A percentile compares a stretch with the other conserved stretches of the same genome.
These are phyloP conservation scores for Engystomops pustulosus DNA, from an alignment of 2,113 vertebrate species.

Conservation along the genomic window DNA sequence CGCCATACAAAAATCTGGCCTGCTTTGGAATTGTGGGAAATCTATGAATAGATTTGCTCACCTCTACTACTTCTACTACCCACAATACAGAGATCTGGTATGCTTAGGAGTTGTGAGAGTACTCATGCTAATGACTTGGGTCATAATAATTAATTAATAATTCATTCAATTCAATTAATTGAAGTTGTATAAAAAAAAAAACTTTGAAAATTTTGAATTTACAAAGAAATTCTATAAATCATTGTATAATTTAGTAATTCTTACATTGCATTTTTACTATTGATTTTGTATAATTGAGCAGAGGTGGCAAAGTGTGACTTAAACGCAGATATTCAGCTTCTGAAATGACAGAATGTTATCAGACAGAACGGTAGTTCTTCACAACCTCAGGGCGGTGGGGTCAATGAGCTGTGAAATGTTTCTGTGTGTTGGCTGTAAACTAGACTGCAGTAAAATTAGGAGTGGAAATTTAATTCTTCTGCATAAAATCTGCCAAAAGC, in stretches of 20 bases:
- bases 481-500: background rate
- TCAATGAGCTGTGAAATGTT: constrained; percentile 54
- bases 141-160: too few relatives aligned
- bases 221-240: too few relatives aligned
- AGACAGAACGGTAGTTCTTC: constrained; percentile 29
- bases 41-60: too few relatives aligned
- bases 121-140: too few relatives aligned
- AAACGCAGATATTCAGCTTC: constrained; percentile 2
- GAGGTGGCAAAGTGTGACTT: constrained; percentile 39
- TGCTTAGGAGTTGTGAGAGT: too few relatives aligned
- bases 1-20: too few relatives aligned
- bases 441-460: constrained; percentile 24
- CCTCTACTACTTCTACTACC: too few relatives aligned
- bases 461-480: background rate
- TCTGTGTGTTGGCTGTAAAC: constrained; percentile 18
- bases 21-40: too few relatives aligned
- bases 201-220: background rate
- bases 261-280: background rate
- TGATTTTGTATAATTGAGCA: constrained; percentile 22
- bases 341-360: constrained; percentile 32
- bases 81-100: too few relatives aligned
- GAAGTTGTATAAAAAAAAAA: too few relatives aligned
- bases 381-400: constrained; percentile 36
- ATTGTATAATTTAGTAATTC: background rate
- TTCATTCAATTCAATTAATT: too few relatives aligned